Evolutionary conservation across 92 coral and sea anemone genomes (phyloP), one percentile per base, ranked within the genome.

Genomic region (Hydrozoanthus gracilis): DNA sequence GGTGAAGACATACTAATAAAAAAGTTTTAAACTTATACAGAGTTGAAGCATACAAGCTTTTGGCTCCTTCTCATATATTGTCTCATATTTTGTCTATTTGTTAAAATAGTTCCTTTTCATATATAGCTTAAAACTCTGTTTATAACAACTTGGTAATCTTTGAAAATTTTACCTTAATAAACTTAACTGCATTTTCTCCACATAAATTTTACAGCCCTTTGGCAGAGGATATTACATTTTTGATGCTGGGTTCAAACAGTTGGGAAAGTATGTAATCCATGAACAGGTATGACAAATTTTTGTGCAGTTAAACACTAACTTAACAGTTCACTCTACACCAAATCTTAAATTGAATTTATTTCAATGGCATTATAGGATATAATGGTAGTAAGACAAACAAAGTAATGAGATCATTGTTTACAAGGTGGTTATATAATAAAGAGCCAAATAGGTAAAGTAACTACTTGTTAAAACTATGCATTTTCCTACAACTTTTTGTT

Each of bases 211-310:
- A 11, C 48, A 94, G 98, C 98, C 98, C 3, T 35, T 66, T 58
- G 98, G 98, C 1, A 61, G 71, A 18, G 98, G 98, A 52, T 73
- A 86, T 49, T 94, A 94, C 20, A 82, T 92, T 76, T 94, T 94
- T 51, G 86, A 92, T 55, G 84, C 87, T 75, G 98, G 98, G 10
- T 90, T 79, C 76, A 86, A 78, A 73, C 98, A 91, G 89, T 75
- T 78, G 83, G 98, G 98, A 60, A 54, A 82, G 11, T 94, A 94
- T 48, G 64, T 65, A 56, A 77, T 90, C 73, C 58, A 17, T 7
- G 91, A 90, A 71, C 78, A 91, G 96, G 96, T 91, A 88, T 48
- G 77, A 35, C 44, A 16, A 3, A 0, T n/a, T 15, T 7, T 35
- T 14, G 27, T 18, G 39, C 14, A 68, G 48, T 3, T 68, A 4